Percentiles rank a stretch among this genome's conserved stretches.
phyloP scores from a whole-genome alignment of 2,888 invertebrate species.

The Trisateles emortualis region DNA sequence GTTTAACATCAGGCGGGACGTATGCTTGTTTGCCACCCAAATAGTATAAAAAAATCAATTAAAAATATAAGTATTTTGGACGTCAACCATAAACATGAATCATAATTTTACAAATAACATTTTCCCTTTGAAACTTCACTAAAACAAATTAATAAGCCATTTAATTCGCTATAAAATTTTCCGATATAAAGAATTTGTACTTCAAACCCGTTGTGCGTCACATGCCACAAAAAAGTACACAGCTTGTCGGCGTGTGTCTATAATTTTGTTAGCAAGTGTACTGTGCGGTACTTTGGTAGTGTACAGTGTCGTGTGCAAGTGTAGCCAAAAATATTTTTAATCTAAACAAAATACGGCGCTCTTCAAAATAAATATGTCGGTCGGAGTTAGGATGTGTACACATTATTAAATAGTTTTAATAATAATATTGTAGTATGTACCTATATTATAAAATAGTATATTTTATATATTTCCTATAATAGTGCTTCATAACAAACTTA shows the following conservation, averaged over 20 bases:
- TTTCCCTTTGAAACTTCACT: neutral
- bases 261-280: constrained; percentile 41
- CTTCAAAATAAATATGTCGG: constrained; percentile 84
- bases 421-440: too few relatives aligned
- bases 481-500: too few relatives aligned
- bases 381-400: constrained; percentile 60
- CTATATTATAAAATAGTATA: too few relatives aligned
- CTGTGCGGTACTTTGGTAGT: constrained; percentile 54
- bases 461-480: too few relatives aligned
- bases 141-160: neutral
- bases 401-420: too few relatives aligned
- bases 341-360: constrained; percentile 81
- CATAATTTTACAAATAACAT: neutral
- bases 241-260: constrained; percentile 37
- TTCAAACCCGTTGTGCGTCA: constrained; percentile 39
- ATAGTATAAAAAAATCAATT: too few relatives aligned
- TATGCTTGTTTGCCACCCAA: too few relatives aligned
- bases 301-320: constrained; percentile 84
- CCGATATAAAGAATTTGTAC: constrained; percentile 20
- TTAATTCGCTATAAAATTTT: constrained; percentile 4
- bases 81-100: too few relatives aligned
- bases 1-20: too few relatives aligned
- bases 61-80: too few relatives aligned
- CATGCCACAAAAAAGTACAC: constrained; percentile 41
- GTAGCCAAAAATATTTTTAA: constrained; percentile 85